Percentiles rank a stretch among this genome's conserved stretches.
phyloP scores from a whole-genome alignment of 2,888 invertebrate species.

The Melanostoma mellinum region DNA sequence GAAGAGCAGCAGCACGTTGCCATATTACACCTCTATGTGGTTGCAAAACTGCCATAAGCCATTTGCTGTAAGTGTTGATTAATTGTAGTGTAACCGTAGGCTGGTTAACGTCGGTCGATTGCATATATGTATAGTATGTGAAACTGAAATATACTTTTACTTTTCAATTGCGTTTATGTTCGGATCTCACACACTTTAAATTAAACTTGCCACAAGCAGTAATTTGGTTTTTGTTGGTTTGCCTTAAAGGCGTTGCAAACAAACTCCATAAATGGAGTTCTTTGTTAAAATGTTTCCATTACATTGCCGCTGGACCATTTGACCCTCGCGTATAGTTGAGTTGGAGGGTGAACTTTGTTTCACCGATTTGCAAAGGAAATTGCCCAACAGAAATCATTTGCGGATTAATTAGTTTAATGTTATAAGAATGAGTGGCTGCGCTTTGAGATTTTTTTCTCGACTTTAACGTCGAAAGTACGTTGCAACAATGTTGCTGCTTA shows the following conservation, averaged over 20 bases:
- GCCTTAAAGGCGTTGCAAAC: constrained; percentile 13
- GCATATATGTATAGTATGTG: constrained; percentile 35
- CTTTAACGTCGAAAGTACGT: neutral
- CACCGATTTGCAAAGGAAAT: constrained; percentile 11
- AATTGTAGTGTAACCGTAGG: constrained; percentile 43
- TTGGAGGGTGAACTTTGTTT: neutral
- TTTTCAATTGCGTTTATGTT: constrained; percentile 1
- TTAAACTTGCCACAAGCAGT: neutral
- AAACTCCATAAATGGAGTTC: constrained; percentile 21
- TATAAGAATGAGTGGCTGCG: neutral
- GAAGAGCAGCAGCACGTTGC: neutral
- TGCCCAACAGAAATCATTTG: neutral
- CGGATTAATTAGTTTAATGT: neutral
- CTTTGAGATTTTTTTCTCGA: neutral
- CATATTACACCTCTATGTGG: neutral
- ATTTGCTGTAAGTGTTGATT: constrained; percentile 50
- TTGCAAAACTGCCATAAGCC: constrained; percentile 3
- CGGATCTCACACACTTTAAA: neutral
- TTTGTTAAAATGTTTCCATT: neutral
- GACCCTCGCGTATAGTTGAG: neutral
- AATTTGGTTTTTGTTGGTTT: neutral
- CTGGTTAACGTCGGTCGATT: constrained; percentile 20
- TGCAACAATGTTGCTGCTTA: neutral
- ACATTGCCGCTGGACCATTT: neutral
- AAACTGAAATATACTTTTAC: constrained; percentile 48